These are phyloP conservation scores for Epinephelus cyanopodus DNA, from an alignment of 2,113 vertebrate species.

Conservation along the genomic window DNA sequence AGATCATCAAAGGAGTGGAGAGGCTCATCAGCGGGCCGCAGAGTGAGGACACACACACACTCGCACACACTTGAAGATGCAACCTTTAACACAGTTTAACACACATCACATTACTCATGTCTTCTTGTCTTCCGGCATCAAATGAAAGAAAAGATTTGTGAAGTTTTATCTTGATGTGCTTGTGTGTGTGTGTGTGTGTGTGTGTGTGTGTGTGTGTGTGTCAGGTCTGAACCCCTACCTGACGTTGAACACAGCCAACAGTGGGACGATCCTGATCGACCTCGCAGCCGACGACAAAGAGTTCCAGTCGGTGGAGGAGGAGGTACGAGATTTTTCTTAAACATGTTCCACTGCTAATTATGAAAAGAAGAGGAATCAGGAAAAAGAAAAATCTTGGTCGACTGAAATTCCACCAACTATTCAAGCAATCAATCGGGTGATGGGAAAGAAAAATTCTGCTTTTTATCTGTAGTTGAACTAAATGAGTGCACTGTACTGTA, in stretches of 20 bases:
- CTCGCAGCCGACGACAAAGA: slow-evolving; percentile 93
- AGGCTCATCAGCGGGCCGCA: slow-evolving; percentile 92
- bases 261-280: slow-evolving; percentile 92
- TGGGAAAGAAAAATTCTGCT: too few relatives aligned
- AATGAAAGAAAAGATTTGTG: slow-evolving; percentile 44
- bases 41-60: slow-evolving; percentile 67
- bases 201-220: not conserved
- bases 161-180: not conserved
- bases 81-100: too few relatives aligned
- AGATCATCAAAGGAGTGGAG: slow-evolving; percentile 93
- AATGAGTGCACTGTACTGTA: too few relatives aligned
- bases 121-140: not conserved
- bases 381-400: too few relatives aligned
- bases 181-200: slow-evolving; percentile 4
- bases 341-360: too few relatives aligned
- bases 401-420: too few relatives aligned
- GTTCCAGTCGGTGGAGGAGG: slow-evolving; percentile 94
- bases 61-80: slow-evolving; percentile 1
- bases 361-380: too few relatives aligned
- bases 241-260: slow-evolving; percentile 74
- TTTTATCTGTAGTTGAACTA: too few relatives aligned
- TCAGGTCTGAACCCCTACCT: slow-evolving; percentile 33
- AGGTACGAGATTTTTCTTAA: slow-evolving; percentile 78
- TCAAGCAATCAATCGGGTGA: too few relatives aligned
- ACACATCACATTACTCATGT: not conserved